Base-by-base conservation (phyloP, 2,113 vertebrate species). In the Hiodon tergisus region DNA sequence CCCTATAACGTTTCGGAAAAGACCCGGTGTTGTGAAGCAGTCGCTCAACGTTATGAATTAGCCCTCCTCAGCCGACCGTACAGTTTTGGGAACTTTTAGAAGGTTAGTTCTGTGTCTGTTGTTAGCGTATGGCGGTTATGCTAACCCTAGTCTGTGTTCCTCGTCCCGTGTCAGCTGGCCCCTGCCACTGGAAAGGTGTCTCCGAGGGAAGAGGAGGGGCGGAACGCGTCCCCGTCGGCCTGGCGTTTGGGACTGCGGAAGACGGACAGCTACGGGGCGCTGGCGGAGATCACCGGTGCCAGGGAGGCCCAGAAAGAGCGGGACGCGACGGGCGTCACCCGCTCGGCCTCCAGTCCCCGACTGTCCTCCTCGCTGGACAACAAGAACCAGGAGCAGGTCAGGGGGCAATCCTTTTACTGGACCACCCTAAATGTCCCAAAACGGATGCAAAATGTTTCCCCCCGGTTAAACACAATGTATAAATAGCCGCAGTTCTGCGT, bases 241-340 rank as follows among this genome's bases (percentile, higher is more conserved):
- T 99, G 97, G 97, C 90, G 97, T 47, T 83, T 92, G 80, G 94
- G 96, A 76, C 90, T 99, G 83, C 93, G 96, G 77, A 99, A 99
- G 88, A 99, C 97, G 1, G 97, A 96, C 84, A 99, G 97, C 84
- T 98, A 98, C 0, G 97, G 96, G 9, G 96, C 97, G 0, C 91
- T 99, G 76, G 94, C 97, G 0, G 97, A 99, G 86, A 98, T 98
- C 83, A 96, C 95, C 10, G 93, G 95, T 81, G 90, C 95, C 73
- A 99, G 98, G 90, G 97, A 99, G 84, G 91, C 94, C 68, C 96
- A 96, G 84, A 95, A 94, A 85, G 97, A 98, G 78, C 97, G 96
- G 83, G 97, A 99, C 77, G 89, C 87, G 4, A 84, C 93, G 2
- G 97, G 97, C 52, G 96, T 99, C 79, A 98, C 97, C 90, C 96